Evolutionary conservation across 2,797 vertebrate genomes (phyloP), one percentile per base, ranked within the genome.

Genomic region (Malacoctenus gilli): DNA sequence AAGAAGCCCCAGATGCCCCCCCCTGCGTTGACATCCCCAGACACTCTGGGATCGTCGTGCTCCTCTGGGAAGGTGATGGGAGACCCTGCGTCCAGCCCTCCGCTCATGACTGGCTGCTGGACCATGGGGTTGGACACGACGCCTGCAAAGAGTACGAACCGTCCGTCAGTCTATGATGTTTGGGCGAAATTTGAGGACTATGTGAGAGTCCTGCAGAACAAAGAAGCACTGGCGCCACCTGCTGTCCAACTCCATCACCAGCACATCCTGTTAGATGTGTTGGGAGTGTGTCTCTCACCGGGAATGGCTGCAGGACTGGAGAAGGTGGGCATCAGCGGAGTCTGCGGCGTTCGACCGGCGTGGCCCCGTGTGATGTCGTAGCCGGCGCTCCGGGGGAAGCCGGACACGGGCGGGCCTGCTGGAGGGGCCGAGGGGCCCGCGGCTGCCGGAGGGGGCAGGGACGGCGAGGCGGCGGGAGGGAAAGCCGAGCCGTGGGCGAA

Each of bases 341-440:
- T 98, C 88, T 98, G 97, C 4, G 96, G 95, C 0, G 96, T 93
- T 75, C 95, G 92, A 4, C 96, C 95, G 0, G 95, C 96, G 0
- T 99, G 97, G 7, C 97, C 96, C 41, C 93, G 89, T 1, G 97
- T 99, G 77, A 98, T 98, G 75, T 98, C 97, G 6, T 95, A 96
- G 8, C 86, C 68, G 6, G 92, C 87, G 18, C 91, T 86, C 34
- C 91, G 39, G 1, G 92, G 92, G 89, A 96, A 96, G 43, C 89
- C 92, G 0, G 93, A 91, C 9, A 85, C 77, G 1, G 94, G 95
- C 0, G 94, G 95, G 32, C 91, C 90, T 0, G 76, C 16, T 3
- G 94, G 87, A 15, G 95, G 92, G 6, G 89, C 72, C 0, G 90
- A 46, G 30, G 89, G 56, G 28, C 63, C 63, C 11, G 86, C 7